phyloP scores from a whole-genome alignment of 1,140 invertebrate genomes.

The Camponotus floridanus region DNA sequence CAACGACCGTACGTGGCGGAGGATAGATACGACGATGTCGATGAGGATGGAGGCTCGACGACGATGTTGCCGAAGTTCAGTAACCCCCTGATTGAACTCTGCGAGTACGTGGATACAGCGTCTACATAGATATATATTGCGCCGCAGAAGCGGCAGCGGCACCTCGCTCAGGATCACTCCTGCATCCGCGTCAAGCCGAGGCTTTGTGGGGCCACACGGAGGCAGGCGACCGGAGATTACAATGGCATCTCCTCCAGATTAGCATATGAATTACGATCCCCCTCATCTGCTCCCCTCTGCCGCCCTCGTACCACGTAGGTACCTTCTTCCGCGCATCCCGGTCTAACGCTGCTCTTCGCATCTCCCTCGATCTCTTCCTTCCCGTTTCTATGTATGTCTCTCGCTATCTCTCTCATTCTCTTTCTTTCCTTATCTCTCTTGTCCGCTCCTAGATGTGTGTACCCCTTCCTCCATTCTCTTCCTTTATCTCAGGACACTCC shows the following conservation, averaged over 20 bases:
- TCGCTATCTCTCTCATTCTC: slow-evolving; percentile 3
- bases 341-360: slow-evolving; percentile 9
- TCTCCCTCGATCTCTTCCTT: slow-evolving; percentile 50
- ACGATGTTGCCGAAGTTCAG: slow-evolving; percentile 74
- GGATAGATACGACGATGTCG: slow-evolving; percentile 27
- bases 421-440: slow-evolving; percentile 25
- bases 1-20: slow-evolving; percentile 24
- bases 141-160: slow-evolving; percentile 34
- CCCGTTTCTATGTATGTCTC: slow-evolving; percentile 8
- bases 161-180: slow-evolving; percentile 80
- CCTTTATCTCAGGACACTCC: slow-evolving; percentile 28
- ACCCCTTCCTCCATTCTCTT: slow-evolving; percentile 11
- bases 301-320: slow-evolving; percentile 40
- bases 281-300: slow-evolving; percentile 65
- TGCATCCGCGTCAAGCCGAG: slow-evolving; percentile 82
- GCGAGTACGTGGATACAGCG: slow-evolving; percentile 72
- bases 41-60: slow-evolving; percentile 46
- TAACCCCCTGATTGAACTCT: slow-evolving; percentile 81
- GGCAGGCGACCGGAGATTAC: slow-evolving; percentile 85
- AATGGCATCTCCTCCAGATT: slow-evolving; percentile 86
- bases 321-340: slow-evolving; percentile 46
- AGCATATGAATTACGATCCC: slow-evolving; percentile 85
- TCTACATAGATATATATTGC: slow-evolving; percentile 79
- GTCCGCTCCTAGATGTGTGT: background rate
- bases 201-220: slow-evolving; percentile 83